Evolutionary conservation across 1,140 invertebrate genomes (phyloP), one percentile per base, ranked within the genome.

Genomic region (Monochamus saltuarius): DNA sequence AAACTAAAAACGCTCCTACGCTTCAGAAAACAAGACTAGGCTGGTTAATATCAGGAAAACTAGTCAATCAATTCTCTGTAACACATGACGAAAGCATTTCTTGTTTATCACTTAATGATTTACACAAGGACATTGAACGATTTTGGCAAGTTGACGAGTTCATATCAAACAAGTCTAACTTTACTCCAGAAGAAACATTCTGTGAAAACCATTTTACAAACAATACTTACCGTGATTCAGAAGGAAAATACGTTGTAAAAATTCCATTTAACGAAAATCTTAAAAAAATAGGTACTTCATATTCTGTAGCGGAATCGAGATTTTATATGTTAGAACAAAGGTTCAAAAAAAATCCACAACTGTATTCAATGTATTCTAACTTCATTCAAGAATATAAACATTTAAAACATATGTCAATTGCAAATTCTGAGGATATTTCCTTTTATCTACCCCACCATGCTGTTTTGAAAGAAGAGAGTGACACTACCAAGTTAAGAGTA

Each of bases 361-460:
- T 29, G 22, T 29, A 29, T 29, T 29, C 22, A 29, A 29, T 29
- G 22, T 29, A 29, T 29, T 29, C 22, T 6, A 29, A 29, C 6
- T 37, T 71, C 7, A 56, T 56, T n/a, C 4, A 45, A 10, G 54
- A 56, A 56, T 56, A 56, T 35, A 35, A 35, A 45, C 13, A 45
- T 10, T 56, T 56, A 56, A 35, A 46, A 45, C 13, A 56, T 19
- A 56, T 55, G 36, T 40, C 52, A 6, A 11, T 8, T 9, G 13
- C 22, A 22, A 37, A 49, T 58, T 9, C 13, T 17, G 38, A 11
- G 11, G 35, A 43, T 35, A 4, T 34, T 17, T 2, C 37, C 10
- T 71, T 59, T 57, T 80, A 77, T 58, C 40, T 80, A 14, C 77
- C 78, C 4, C 79, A 81, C 64, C 77, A 78, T 36, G 61, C 66